phyloP scores from a whole-genome alignment of 2,113 vertebrate genomes.

The Leptobrachium ailaonicum region DNA sequence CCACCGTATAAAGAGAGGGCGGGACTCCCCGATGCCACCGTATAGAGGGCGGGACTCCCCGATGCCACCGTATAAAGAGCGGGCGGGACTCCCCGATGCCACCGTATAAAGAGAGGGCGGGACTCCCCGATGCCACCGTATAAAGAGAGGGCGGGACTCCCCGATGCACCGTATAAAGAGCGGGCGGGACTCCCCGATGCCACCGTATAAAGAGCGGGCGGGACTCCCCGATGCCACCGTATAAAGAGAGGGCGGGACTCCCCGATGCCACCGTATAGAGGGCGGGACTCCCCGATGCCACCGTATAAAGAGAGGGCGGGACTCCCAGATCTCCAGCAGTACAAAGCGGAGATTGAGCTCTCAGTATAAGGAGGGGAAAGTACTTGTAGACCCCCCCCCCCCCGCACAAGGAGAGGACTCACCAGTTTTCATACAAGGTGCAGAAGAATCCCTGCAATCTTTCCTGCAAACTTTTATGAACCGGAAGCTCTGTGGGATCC shows the following conservation, averaged over 20 bases:
- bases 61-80: no score
- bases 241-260: background rate
- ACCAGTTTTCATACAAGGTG: conserved; percentile 92
- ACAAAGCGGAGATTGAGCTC: no score
- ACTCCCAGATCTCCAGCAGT: background rate
- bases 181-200: no score
- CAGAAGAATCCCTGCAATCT: conserved; percentile 93
- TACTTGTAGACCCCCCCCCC: no score
- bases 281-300: background rate
- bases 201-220: no score
- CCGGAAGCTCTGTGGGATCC: conserved; percentile 82
- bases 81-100: no score
- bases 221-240: background rate
- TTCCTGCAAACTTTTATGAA: conserved; percentile 81
- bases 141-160: no score
- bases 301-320: background rate
- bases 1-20: background rate
- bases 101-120: no score
- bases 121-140: no score
- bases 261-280: background rate
- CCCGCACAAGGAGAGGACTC: conserved; percentile 50
- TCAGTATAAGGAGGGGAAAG: background rate
- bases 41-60: background rate
- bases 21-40: background rate
- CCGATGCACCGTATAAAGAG: no score